Percentiles rank a stretch among this genome's conserved stretches.
Evolutionary conservation across 2,888 invertebrate genomes (phyloP).

Genomic region (Sesamia inferens): DNA sequence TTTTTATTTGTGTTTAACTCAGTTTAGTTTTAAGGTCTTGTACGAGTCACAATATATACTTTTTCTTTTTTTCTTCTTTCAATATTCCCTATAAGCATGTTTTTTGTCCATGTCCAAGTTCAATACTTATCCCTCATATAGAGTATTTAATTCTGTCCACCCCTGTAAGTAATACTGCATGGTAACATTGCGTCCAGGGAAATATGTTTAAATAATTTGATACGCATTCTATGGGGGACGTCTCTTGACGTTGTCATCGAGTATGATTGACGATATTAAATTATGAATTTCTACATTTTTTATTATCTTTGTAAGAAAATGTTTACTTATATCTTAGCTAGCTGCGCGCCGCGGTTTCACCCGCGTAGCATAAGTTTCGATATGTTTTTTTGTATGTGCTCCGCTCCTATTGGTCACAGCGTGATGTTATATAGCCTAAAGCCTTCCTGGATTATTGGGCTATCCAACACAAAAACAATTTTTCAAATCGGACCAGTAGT

Average conservation of each 20-base stretch:
- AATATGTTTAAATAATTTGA: slow-evolving; percentile 83
- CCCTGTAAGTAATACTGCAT: slow-evolving; percentile 29
- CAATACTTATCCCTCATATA: slow-evolving; percentile 14
- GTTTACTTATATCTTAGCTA: neutral
- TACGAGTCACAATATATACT: no score
- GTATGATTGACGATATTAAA: slow-evolving; percentile 37
- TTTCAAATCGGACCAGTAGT: no score
- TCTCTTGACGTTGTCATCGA: slow-evolving; percentile 12
- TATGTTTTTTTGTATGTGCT: no score
- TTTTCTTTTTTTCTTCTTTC: no score
- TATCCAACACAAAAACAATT: no score
- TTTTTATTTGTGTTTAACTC: no score
- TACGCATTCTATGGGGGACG: slow-evolving; percentile 64
- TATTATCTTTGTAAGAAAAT: neutral
- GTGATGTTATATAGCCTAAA: no score
- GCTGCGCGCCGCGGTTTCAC: no score
- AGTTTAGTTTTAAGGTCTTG: no score
- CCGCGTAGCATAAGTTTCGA: no score
- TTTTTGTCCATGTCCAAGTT: neutral
- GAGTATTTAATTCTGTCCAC: slow-evolving; percentile 22
- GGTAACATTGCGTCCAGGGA: slow-evolving; percentile 70
- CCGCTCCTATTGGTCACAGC: no score
- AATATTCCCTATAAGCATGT: neutral
- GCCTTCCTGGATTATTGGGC: no score
- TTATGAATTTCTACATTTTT: neutral